phyloP scores from a whole-genome alignment of 2,113 vertebrate genomes.

The Dromaius novaehollandiae region DNA sequence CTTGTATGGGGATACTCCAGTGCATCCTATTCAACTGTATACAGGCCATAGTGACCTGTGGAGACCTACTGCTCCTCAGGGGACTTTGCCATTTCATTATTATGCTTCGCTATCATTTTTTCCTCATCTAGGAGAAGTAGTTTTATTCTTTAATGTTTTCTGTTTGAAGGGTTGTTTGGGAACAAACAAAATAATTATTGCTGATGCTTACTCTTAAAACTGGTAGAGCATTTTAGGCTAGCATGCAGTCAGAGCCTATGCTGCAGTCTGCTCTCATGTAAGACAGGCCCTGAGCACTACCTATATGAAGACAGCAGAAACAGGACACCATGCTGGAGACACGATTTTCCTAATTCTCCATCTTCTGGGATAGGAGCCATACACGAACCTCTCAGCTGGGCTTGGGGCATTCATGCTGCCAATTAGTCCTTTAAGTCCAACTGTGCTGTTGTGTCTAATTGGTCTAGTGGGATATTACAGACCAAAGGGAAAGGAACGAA shows the following conservation, averaged over 20 bases:
- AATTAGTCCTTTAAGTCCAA: neutral
- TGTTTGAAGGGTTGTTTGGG: neutral
- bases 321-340: neutral
- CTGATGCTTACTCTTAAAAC: rapidly evolving
- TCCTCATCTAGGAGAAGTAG: neutral
- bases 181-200: neutral
- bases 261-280: neutral
- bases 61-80: neutral
- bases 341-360: neutral
- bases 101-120: neutral
- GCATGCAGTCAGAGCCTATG: neutral
- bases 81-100: neutral
- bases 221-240: neutral
- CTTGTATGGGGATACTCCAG: neutral
- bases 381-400: neutral
- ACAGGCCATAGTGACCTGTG: neutral
- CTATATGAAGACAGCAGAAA: neutral
- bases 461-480: neutral
- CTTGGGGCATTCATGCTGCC: neutral
- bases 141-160: neutral
- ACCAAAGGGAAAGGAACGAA: neutral
- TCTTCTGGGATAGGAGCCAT: neutral
- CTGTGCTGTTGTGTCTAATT: neutral
- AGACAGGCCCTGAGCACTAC: neutral
- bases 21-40: neutral